phyloP scores from a whole-genome alignment of 1,140 invertebrate genomes.

The Pentalonia nigronervosa region DNA sequence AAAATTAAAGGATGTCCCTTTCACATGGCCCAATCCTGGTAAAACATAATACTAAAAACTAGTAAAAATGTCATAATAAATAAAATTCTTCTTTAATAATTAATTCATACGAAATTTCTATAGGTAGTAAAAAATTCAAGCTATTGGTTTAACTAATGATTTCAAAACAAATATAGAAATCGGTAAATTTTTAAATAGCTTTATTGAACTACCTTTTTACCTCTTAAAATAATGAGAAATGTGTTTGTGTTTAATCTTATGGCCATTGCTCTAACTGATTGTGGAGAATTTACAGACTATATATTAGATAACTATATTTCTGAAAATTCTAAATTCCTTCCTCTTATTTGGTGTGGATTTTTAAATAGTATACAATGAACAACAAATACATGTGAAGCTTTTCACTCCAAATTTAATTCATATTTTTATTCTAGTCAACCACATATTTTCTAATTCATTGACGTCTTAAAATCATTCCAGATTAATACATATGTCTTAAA shows the following conservation, averaged over 20 bases:
- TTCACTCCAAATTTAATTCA: too few species aligned
- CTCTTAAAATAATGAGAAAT: background rate
- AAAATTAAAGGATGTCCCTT: background rate
- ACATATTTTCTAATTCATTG: too few species aligned
- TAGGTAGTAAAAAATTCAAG: background rate
- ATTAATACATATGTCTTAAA: too few species aligned
- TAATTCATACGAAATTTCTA: background rate
- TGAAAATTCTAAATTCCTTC: background rate
- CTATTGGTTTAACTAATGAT: background rate
- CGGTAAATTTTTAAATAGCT: background rate
- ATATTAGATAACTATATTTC: constrained; percentile 3
- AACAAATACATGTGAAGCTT: too few species aligned
- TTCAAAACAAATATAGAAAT: background rate
- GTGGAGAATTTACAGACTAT: background rate
- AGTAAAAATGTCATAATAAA: too few species aligned
- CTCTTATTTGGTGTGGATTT: too few species aligned
- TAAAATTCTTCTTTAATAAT: background rate
- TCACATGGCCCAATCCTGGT: background rate
- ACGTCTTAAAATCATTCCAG: too few species aligned
- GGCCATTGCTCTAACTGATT: background rate
- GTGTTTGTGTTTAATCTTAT: background rate
- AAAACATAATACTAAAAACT: background rate
- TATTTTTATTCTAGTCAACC: too few species aligned
- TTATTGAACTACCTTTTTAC: background rate
- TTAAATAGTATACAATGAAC: too few species aligned